Conservation (phyloP, 2,888 invertebrate genomes). For the Nomada ruficornis region DNA sequence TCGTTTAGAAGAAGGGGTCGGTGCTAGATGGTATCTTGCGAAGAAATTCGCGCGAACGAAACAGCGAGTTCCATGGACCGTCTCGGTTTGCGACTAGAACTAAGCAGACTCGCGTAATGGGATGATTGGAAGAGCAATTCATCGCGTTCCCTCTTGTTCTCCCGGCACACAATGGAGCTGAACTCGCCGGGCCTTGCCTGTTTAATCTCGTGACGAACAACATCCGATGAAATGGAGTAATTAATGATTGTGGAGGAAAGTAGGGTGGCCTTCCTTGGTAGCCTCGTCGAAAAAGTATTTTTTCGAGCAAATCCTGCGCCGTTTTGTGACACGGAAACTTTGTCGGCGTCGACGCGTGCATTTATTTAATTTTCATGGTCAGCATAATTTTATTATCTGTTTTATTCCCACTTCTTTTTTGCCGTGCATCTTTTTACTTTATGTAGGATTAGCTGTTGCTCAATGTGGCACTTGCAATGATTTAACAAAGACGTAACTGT, state of each 20-base stretch:
- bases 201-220: constrained; percentile 66
- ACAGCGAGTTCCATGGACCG: constrained; percentile 41
- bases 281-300: background rate
- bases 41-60: constrained; percentile 51
- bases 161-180: constrained; percentile 60
- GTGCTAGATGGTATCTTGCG: background rate
- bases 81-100: constrained; percentile 37
- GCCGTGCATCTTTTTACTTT: no score
- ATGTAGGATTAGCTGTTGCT: no score
- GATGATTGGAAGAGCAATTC: constrained; percentile 80
- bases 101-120: constrained; percentile 71
- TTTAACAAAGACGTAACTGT: no score
- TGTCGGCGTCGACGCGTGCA: no score
- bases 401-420: no score
- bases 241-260: constrained; percentile 50
- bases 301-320: background rate
- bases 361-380: no score
- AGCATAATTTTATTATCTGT: no score
- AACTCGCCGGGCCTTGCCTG: constrained; percentile 52
- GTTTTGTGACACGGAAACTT: background rate
- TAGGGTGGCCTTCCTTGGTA: background rate
- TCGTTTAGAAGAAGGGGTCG: background rate
- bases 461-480: no score
- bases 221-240: constrained; percentile 61
- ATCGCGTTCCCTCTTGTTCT: constrained; percentile 72